These are phyloP conservation scores for Pitangus sulphuratus DNA, from an alignment of 2,797 vertebrate genomes.

Conservation along the genomic window DNA sequence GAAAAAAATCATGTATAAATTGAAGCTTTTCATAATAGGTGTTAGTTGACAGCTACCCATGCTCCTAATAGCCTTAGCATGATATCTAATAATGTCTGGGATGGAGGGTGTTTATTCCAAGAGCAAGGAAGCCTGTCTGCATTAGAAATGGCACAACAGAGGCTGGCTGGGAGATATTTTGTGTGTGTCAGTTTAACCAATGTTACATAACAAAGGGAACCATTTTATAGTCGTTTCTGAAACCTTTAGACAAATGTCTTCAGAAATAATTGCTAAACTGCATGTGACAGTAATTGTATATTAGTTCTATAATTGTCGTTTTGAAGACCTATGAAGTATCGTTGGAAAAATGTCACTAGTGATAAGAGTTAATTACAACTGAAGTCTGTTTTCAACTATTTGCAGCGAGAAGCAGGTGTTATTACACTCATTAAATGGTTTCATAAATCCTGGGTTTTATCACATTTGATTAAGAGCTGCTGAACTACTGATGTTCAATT, in stretches of 20 bases:
- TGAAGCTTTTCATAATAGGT: conserved; percentile 71
- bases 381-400: conserved; percentile 80
- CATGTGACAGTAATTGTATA: conserved; percentile 82
- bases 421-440: conserved; percentile 76
- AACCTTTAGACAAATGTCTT: conserved; percentile 79
- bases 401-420: conserved; percentile 77
- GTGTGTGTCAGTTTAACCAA: conserved; percentile 37
- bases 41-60: conserved; percentile 66
- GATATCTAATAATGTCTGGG: conserved; percentile 27
- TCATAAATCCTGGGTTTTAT: conserved; percentile 77
- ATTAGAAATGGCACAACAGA: background rate
- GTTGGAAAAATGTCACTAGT: conserved; percentile 77
- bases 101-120: background rate
- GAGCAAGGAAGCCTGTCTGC: background rate
- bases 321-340: conserved; percentile 80
- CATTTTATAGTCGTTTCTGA: conserved; percentile 70
- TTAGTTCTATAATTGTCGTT: conserved; percentile 81
- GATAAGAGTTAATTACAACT: conserved; percentile 81
- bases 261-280: conserved; percentile 79
- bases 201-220: conserved; percentile 73
- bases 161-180: conserved; percentile 16
- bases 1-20: conserved; percentile 69
- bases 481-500: conserved; percentile 68
- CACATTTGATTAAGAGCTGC: conserved; percentile 76
- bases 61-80: conserved; percentile 49